Percentiles rank a stretch among this genome's conserved stretches.
Conservation (phyloP, 2,888 invertebrate genomes). For the Anagyrus pseudococci region DNA sequence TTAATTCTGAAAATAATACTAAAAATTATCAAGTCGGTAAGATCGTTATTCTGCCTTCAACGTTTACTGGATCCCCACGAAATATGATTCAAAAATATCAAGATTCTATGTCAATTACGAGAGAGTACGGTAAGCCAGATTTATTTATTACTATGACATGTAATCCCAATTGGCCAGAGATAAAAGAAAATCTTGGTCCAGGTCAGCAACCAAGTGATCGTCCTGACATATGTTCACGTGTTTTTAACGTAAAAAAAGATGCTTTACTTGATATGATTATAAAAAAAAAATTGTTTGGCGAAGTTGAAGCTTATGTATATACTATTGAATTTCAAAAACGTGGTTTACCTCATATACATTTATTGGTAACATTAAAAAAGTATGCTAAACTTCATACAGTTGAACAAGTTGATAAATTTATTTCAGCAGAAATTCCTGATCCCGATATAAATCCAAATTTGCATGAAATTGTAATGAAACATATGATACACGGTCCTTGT, state of each 20-base stretch:
- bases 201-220: slow-evolving; percentile 1
- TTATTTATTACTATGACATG: slow-evolving; percentile 62
- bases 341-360: slow-evolving; percentile 37
- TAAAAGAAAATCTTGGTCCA: neutral
- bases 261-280: slow-evolving; percentile 29
- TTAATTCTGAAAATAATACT: slow-evolving; percentile 27
- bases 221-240: neutral
- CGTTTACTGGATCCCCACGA: slow-evolving; percentile 52
- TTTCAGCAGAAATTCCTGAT: slow-evolving; percentile 35
- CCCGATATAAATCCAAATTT: slow-evolving; percentile 42
- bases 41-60: slow-evolving; percentile 52
- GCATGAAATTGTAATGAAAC: slow-evolving; percentile 45
- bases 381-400: slow-evolving; percentile 37
- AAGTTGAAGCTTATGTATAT: slow-evolving; percentile 31
- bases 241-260: slow-evolving; percentile 26
- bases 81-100: slow-evolving; percentile 56
- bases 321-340: slow-evolving; percentile 35
- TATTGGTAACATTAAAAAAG: slow-evolving; percentile 37
- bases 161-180: slow-evolving; percentile 58
- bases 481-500: slow-evolving; percentile 57
- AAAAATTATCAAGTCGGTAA: slow-evolving; percentile 44
- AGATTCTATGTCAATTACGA: slow-evolving; percentile 60
- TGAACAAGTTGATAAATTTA: slow-evolving; percentile 19
- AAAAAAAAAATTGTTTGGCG: slow-evolving; percentile 33
- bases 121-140: slow-evolving; percentile 58